A percentile compares a stretch with the other conserved stretches of the same genome.
phyloP scores from a whole-genome alignment of 2,797 vertebrate genomes.

The Malacoctenus gilli region DNA sequence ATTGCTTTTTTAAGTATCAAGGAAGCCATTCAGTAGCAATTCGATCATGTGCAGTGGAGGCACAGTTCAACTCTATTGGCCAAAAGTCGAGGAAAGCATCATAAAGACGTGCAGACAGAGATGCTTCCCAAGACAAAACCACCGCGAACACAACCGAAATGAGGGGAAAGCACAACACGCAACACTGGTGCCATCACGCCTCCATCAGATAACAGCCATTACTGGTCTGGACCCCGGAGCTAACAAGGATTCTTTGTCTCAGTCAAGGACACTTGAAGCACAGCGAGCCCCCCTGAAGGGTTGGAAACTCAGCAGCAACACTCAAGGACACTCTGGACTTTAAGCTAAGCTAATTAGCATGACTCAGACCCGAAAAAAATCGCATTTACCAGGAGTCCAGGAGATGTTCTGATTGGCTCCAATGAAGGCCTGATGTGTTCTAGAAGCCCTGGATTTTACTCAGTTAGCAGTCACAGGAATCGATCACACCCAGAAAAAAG shows the following conservation, averaged over 20 bases:
- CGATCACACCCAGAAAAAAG: too few relatives aligned
- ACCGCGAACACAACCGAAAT: background rate
- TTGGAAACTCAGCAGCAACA: conserved; percentile 26
- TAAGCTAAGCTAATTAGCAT: conserved; percentile 32
- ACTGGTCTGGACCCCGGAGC: conserved; percentile 12
- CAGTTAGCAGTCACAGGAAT: background rate
- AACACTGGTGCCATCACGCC: background rate
- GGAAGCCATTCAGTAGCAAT: too few relatives aligned
- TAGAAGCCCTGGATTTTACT: background rate
- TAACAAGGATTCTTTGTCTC: conserved; percentile 11
- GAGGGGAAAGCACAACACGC: conserved; percentile 16
- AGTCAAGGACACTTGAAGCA: conserved; percentile 20
- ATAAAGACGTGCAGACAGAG: conserved; percentile 1
- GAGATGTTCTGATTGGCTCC: background rate
- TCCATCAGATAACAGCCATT: conserved; percentile 13
- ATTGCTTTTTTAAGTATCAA: background rate
- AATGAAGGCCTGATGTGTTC: conserved; percentile 8
- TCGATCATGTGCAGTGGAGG: background rate
- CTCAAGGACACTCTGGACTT: conserved; percentile 25
- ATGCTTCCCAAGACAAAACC: background rate
- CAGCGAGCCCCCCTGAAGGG: conserved; percentile 2
- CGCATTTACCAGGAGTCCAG: background rate
- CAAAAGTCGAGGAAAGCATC: conserved; percentile 9
- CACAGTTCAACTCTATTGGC: background rate
- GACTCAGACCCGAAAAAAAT: conserved; percentile 4